These are phyloP conservation scores for Grammomys dolichurus DNA, from an alignment of 2,113 vertebrate genomes.

Conservation along the genomic window DNA sequence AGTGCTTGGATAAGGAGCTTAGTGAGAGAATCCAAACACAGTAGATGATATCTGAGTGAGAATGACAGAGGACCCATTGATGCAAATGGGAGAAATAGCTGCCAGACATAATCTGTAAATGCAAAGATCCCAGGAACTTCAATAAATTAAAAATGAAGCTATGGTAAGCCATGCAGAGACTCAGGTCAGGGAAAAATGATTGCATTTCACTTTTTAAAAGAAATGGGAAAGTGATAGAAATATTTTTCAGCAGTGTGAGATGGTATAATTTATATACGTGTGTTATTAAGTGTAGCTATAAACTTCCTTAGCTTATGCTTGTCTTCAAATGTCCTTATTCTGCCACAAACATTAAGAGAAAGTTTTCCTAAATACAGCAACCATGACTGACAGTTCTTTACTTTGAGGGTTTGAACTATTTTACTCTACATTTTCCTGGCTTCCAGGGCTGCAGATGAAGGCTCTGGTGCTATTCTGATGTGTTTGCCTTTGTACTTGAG, in stretches of 20 bases:
- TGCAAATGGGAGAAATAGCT: background rate
- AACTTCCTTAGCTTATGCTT: background rate
- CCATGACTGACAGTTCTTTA: background rate
- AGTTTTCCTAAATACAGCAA: background rate
- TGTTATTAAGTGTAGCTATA: background rate
- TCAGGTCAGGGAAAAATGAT: background rate
- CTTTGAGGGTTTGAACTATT: background rate
- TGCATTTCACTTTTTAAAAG: background rate
- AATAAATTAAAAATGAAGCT: background rate
- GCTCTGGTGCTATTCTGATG: background rate
- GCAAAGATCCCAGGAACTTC: background rate
- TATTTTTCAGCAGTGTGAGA: too few relatives aligned
- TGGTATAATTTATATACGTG: background rate
- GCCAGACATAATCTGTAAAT: background rate
- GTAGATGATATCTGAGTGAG: too few relatives aligned
- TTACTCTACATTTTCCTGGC: background rate
- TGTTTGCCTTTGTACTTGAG: background rate
- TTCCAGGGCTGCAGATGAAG: background rate
- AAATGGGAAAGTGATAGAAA: too few relatives aligned
- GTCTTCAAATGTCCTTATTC: background rate
- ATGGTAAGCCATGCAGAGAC: background rate
- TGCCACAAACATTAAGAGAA: background rate
- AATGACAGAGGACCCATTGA: background rate
- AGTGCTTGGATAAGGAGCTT: background rate
- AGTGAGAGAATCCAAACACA: background rate